These are phyloP conservation scores for Arremon brunneinucha DNA, from an alignment of 2,797 vertebrate genomes.

Conservation along the genomic window DNA sequence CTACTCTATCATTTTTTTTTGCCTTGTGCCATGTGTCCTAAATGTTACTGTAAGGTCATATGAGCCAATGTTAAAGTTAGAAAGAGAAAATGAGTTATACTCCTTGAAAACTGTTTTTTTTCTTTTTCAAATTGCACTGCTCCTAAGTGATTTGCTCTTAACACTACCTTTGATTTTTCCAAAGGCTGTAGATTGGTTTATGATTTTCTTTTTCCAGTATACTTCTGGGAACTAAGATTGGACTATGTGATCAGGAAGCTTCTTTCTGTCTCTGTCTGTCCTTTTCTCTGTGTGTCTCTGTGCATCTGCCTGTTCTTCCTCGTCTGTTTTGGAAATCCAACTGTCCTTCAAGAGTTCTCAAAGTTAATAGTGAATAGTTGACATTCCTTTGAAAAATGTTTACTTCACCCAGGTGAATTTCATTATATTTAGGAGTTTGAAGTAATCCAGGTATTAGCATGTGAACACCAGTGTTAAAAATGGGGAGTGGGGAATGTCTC, in stretches of 20 bases:
- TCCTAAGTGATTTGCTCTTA: neutral
- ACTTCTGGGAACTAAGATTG: neutral
- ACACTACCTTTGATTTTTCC: neutral
- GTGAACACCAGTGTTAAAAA: neutral
- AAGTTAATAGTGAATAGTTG: neutral
- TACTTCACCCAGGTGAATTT: neutral
- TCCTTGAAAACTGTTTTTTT: fast-evolving
- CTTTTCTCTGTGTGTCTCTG: neutral
- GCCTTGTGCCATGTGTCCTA: neutral
- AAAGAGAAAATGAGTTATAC: neutral
- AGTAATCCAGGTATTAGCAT: neutral
- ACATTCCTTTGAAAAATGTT: neutral
- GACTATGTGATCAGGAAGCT: neutral
- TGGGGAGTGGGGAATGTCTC: fast-evolving
- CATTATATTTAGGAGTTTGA: neutral
- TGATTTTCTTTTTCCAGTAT: neutral
- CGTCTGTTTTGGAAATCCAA: neutral
- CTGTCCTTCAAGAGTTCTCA: neutral
- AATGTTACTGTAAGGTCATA: neutral
- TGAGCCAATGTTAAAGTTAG: neutral
- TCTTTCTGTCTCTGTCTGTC: neutral
- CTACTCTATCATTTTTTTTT: neutral
- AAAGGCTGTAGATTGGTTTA: neutral
- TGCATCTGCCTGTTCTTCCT: neutral
- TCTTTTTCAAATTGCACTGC: neutral